Percentiles rank a stretch among this genome's conserved stretches.
Evolutionary conservation across 2,888 invertebrate genomes (phyloP).

Genomic region (Apodemia mormo): DNA sequence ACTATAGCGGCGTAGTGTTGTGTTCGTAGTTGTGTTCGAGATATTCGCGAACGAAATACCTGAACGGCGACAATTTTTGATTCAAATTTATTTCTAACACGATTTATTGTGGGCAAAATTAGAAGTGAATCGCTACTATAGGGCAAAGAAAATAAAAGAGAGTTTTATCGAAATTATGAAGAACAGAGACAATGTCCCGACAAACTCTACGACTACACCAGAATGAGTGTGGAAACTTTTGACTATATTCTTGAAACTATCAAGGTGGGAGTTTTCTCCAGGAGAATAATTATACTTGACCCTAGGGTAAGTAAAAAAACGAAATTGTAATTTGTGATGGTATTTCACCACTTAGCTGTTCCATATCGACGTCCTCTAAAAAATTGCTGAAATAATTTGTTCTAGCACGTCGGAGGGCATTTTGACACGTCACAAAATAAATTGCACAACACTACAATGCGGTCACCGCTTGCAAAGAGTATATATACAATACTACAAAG

Average conservation of each 20-base stretch:
- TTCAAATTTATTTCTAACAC: background rate
- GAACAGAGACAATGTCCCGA: constrained; percentile 36
- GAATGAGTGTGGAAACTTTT: constrained; percentile 38
- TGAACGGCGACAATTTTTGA: no score
- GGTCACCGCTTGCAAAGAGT: background rate
- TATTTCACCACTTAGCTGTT: constrained; percentile 36
- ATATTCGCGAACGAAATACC: no score
- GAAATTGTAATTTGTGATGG: background rate
- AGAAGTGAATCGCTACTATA: background rate
- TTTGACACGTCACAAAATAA: no score
- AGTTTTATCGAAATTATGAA: constrained; percentile 37
- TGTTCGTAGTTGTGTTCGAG: background rate
- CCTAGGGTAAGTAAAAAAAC: constrained; percentile 28
- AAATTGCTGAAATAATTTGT: constrained; percentile 21
- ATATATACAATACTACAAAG: no score
- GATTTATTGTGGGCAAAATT: constrained; percentile 15
- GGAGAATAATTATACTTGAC: constrained; percentile 25
- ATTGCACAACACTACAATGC: background rate
- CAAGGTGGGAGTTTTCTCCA: constrained; percentile 10
- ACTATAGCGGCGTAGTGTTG: constrained; percentile 21
- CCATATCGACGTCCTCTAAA: constrained; percentile 34
- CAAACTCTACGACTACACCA: constrained; percentile 38
- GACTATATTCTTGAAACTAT: constrained; percentile 37
- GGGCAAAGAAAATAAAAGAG: constrained; percentile 27
- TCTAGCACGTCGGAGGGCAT: no score